Conservation (phyloP, 2,797 vertebrate genomes). For the Buphagus erythrorhynchus region DNA sequence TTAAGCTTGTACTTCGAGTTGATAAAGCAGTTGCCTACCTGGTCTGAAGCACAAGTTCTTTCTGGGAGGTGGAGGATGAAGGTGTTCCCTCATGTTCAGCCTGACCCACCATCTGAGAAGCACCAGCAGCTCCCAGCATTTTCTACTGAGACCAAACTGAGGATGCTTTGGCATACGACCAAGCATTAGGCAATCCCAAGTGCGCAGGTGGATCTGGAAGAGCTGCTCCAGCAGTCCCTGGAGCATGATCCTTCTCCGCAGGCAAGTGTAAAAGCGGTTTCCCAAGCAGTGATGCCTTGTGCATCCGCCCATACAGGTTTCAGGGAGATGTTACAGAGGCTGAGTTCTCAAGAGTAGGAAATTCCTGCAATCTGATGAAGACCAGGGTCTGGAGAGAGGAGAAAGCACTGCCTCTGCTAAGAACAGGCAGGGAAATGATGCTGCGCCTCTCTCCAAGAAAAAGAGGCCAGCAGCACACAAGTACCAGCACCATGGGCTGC, state of each 20-base stretch:
- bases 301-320: not conserved
- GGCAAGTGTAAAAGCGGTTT: not conserved
- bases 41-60: not conserved
- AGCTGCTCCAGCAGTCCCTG: not conserved
- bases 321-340: not conserved
- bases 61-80: not conserved
- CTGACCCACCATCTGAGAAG: fast-evolving
- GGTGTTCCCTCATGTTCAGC: not conserved
- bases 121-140: not conserved
- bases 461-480: fast-evolving
- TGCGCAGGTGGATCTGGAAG: not conserved
- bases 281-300: not conserved
- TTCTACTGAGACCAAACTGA: not conserved
- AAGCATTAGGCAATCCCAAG: not conserved
- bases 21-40: not conserved
- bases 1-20: not conserved
- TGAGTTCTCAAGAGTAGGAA: not conserved
- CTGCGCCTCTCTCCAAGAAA: not conserved
- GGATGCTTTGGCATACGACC: not conserved
- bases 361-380: not conserved
- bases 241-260: not conserved
- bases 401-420: not conserved
- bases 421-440: not conserved
- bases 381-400: not conserved
- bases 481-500: not conserved